phyloP scores from a whole-genome alignment of 1,140 invertebrate species.

The Solen grandis region DNA sequence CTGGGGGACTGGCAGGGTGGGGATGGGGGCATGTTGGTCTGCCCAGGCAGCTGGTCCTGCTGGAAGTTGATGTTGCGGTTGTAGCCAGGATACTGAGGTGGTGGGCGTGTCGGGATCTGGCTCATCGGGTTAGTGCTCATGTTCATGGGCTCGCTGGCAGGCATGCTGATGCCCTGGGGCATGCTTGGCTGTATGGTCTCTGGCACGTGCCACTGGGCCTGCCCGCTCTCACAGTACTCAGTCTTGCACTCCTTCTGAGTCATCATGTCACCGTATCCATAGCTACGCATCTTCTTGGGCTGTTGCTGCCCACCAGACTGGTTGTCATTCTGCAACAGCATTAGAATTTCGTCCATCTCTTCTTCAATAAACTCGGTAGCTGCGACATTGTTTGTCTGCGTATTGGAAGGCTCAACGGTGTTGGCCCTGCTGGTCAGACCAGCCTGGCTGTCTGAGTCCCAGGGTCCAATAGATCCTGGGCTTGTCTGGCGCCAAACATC shows the following conservation, averaged over 20 bases:
- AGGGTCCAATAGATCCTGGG: constrained; percentile 6
- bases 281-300: constrained; percentile 10
- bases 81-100: constrained; percentile 46
- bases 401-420: not conserved
- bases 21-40: not conserved
- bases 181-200: constrained; percentile 10
- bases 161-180: not conserved
- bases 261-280: constrained; percentile 5
- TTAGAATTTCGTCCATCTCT: constrained; percentile 68
- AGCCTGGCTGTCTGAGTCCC: constrained; percentile 21
- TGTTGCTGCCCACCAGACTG: constrained; percentile 14
- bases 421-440: not conserved
- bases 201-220: constrained; percentile 30
- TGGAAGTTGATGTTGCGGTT: not conserved
- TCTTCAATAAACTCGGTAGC: constrained; percentile 55
- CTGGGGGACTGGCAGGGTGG: constrained; percentile 39
- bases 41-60: not conserved
- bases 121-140: constrained; percentile 21
- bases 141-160: constrained; percentile 35
- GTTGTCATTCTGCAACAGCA: constrained; percentile 49
- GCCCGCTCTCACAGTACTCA: constrained; percentile 16
- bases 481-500: constrained; percentile 3
- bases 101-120: constrained; percentile 14
- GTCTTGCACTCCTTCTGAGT: constrained; percentile 20
- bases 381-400: not conserved